Conservation (phyloP, 2,113 vertebrate species). For the Patagioenas fasciata region DNA sequence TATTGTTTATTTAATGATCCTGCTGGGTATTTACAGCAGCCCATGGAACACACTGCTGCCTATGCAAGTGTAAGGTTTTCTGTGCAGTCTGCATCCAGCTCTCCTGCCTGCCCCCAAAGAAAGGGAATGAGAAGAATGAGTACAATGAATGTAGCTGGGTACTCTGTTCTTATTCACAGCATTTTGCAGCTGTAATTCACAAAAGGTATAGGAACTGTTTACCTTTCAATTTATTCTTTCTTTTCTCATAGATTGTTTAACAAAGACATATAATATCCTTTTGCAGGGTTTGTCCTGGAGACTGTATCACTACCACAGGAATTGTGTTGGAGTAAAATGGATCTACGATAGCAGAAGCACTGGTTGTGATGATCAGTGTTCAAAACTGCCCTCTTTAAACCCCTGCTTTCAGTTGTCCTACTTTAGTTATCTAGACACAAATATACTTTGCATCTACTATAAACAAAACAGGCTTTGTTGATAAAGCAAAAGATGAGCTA, state of each 20-base stretch:
- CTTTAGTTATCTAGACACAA: neutral
- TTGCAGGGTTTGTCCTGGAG: neutral
- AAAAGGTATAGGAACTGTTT: neutral
- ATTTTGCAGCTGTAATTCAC: neutral
- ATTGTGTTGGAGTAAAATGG: neutral
- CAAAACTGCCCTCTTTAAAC: neutral
- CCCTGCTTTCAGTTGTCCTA: neutral
- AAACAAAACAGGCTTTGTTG: constrained; percentile 4
- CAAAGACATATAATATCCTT: neutral
- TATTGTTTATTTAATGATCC: neutral
- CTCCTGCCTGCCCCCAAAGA: neutral
- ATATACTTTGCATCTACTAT: neutral
- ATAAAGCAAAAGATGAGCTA: neutral
- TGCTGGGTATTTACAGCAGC: neutral
- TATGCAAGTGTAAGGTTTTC: neutral
- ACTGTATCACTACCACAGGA: neutral
- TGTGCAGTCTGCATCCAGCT: neutral
- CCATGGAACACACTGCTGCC: neutral
- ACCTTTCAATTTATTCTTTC: neutral
- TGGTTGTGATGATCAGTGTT: neutral
- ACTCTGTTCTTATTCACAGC: neutral
- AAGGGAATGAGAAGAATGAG: neutral
- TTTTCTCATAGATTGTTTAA: neutral
- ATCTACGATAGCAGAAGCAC: neutral
- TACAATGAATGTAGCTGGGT: neutral